A percentile compares a stretch with the other conserved stretches of the same genome.
These are phyloP conservation scores for Epizoanthus illoricatus DNA, from an alignment of 92 coral and sea anemone genomes.

Conservation along the genomic window DNA sequence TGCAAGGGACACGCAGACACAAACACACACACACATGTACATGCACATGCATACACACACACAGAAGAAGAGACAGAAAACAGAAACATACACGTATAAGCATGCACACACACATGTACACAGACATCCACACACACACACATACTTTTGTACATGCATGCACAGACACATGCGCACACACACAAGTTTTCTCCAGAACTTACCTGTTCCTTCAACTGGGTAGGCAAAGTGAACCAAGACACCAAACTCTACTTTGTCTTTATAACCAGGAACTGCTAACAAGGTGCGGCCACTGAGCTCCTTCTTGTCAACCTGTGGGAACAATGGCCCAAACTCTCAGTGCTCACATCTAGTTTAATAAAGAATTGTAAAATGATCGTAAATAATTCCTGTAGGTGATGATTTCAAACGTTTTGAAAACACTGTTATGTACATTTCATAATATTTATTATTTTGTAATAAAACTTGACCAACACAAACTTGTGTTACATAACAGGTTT, in stretches of 20 bases:
- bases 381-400: no score
- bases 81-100: no score
- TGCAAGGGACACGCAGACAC: neutral
- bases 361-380: neutral
- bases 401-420: neutral
- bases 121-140: no score
- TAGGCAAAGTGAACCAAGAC: constrained; percentile 96
- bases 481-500: no score
- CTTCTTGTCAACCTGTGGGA: constrained; percentile 91
- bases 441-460: no score
- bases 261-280: constrained; percentile 93
- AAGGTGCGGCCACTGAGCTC: constrained; percentile 94
- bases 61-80: no score
- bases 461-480: no score
- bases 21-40: neutral
- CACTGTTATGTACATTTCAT: neutral
- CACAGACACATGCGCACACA: neutral
- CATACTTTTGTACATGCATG: neutral
- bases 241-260: constrained; percentile 95
- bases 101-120: no score
- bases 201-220: constrained; percentile 87
- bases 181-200: neutral
- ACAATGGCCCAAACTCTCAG: neutral
- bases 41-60: no score
- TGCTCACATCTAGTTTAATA: neutral